Evolutionary conservation across 1,140 invertebrate species (phyloP).

Genomic region (Drosophila littoralis): DNA sequence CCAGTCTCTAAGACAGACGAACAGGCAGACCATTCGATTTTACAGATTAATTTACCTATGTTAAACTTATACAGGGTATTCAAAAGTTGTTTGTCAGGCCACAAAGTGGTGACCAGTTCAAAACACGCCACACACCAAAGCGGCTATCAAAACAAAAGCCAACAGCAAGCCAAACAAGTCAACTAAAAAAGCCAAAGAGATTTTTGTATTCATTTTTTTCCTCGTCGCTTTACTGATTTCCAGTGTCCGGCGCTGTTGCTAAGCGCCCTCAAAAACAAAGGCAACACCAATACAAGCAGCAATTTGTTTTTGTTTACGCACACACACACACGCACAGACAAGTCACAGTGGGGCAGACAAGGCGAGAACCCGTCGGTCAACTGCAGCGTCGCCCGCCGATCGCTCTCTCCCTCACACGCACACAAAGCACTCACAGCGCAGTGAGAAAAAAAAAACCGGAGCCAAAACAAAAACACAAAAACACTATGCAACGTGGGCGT

Average conservation of each 20-base stretch:
- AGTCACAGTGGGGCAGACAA: conserved; percentile 6
- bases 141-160: conserved; percentile 72
- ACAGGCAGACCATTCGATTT: too few species aligned
- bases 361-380: conserved; percentile 57
- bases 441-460: conserved; percentile 50
- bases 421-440: conserved; percentile 16
- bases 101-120: conserved; percentile 3
- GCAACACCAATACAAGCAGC: conserved; percentile 41
- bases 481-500: conserved; percentile 48
- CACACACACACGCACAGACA: conserved; percentile 15
- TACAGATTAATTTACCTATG: too few species aligned
- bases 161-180: conserved; percentile 63
- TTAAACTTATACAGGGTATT: neutral
- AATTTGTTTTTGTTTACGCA: conserved; percentile 62
- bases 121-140: conserved; percentile 65
- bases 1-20: too few species aligned
- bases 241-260: conserved; percentile 53
- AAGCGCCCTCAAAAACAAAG: conserved; percentile 67
- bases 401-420: conserved; percentile 1
- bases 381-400: conserved; percentile 46
- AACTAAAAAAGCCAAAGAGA: conserved; percentile 46
- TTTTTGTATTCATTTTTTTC: conserved; percentile 17
- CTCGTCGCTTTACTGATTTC: conserved; percentile 16
- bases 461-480: conserved; percentile 78
- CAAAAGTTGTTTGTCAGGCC: conserved; percentile 16